Evolutionary conservation across 1,140 invertebrate species (phyloP).

Genomic region (Drosophila ironensis): DNA sequence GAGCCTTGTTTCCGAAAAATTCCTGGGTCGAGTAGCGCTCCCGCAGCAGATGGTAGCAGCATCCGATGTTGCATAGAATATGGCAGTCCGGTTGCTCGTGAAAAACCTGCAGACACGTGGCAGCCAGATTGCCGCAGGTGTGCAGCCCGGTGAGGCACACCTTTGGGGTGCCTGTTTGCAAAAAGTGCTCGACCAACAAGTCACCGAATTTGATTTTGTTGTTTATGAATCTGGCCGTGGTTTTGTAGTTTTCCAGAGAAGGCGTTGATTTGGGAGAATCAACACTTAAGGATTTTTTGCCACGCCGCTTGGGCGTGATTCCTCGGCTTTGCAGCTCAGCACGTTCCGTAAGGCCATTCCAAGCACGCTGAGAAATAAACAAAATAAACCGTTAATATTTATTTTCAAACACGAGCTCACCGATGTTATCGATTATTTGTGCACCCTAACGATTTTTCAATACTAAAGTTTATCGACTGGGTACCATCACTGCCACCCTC

Average conservation of each 20-base stretch:
- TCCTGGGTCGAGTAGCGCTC: constrained; percentile 83
- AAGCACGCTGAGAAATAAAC: constrained; percentile 71
- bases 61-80: constrained; percentile 91
- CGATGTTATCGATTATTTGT: neutral
- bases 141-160: constrained; percentile 90
- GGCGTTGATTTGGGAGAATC: neutral
- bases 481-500: constrained; percentile 8
- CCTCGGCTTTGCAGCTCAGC: constrained; percentile 64
- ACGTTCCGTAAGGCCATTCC: constrained; percentile 81
- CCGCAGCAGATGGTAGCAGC: constrained; percentile 93
- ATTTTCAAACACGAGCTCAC: neutral
- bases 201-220: constrained; percentile 83
- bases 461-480: neutral
- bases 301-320: constrained; percentile 53
- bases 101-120: constrained; percentile 90
- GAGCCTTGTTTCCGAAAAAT: constrained; percentile 62
- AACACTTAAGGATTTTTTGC: constrained; percentile 33
- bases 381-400: neutral
- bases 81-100: constrained; percentile 83
- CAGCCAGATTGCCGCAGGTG: constrained; percentile 93
- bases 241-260: constrained; percentile 80
- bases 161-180: constrained; percentile 38
- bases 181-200: constrained; percentile 83
- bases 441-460: neutral
- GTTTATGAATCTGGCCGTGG: constrained; percentile 82